Evolutionary conservation across 2,113 vertebrate genomes (phyloP).

Genomic region (Mus spicilegus): DNA sequence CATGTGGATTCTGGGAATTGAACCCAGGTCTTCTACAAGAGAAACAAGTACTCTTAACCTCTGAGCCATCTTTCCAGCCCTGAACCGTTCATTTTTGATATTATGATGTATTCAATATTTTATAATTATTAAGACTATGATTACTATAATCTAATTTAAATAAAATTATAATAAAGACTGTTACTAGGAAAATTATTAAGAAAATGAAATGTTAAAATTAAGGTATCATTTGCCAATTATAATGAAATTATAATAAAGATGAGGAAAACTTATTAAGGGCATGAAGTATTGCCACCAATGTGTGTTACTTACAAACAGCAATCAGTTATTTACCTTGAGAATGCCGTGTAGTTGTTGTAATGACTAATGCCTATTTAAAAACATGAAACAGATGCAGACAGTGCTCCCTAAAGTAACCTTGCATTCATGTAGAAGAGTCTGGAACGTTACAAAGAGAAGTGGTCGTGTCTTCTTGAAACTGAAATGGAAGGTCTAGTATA

Average conservation of each 20-base stretch:
- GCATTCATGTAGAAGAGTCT: not conserved
- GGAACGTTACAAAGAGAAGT: not conserved
- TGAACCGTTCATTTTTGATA: conserved; percentile 17
- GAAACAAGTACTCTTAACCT: no score
- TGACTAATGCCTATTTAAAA: not conserved
- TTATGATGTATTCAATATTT: not conserved
- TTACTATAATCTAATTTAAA: not conserved
- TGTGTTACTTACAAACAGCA: not conserved
- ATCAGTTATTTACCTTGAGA: not conserved
- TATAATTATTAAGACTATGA: not conserved
- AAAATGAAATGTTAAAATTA: not conserved
- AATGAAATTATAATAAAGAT: not conserved
- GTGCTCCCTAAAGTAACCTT: not conserved
- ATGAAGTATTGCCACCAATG: not conserved
- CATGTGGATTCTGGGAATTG: no score
- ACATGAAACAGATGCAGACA: conserved; percentile 25
- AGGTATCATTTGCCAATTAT: not conserved
- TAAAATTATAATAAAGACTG: not conserved
- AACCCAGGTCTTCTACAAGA: no score
- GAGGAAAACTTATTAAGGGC: not conserved
- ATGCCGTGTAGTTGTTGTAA: not conserved
- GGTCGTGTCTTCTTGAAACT: not conserved
- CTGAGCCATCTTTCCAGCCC: no score
- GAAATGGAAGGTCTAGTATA: not conserved
- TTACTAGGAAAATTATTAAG: not conserved